Base-by-base conservation (phyloP, 2,797 vertebrate genomes). In the Amblyopsis hoosieri region DNA sequence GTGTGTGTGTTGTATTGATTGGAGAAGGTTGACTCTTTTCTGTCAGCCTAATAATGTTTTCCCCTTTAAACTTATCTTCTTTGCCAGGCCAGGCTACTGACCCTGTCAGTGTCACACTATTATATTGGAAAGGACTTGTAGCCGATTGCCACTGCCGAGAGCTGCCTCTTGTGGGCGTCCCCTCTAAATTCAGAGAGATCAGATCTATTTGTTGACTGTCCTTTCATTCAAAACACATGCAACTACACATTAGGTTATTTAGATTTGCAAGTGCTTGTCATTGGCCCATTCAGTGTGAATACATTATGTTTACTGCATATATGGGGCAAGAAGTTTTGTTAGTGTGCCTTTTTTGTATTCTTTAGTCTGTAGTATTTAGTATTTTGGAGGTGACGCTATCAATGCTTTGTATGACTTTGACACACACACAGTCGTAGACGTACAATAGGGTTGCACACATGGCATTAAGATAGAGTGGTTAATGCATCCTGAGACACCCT, bases 301-400 rank as follows among this genome's bases (percentile, higher is more conserved):
- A 42, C 55, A 33, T 13, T 33, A 45, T 56, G 23, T 29, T 29
- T 29, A 29, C n/a, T 4, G 5, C 60, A 12, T 59, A 47, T 65
- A 17, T 66, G 68, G 63, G 57, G 3, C 62, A 74, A 55, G 46
- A 64, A 71, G 61, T 17, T 69, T 55, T 51, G 14, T 60, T 23
- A 23, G 31, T 49, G 48, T 69, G 60, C 0, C 0, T 66, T 56
- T 62, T 64, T 29, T 67, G 59, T 67, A 7, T 48, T 57, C 54
- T 66, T 49, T 55, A 6, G 53, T 54, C 1, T 56, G 46, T 23
- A 23, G 23, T 55, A 23, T 45, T 6, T 51, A 42, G 12, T 50
- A 42, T 60, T 31, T 29, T 48, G 56, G 37, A 23, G 10, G 12
- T 50, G 72, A 62, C 54, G n/a, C 31, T 56, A 0, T 14, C 7